These are phyloP conservation scores for Bimastos eiseni DNA, from an alignment of 2,888 invertebrate genomes.

Conservation along the genomic window DNA sequence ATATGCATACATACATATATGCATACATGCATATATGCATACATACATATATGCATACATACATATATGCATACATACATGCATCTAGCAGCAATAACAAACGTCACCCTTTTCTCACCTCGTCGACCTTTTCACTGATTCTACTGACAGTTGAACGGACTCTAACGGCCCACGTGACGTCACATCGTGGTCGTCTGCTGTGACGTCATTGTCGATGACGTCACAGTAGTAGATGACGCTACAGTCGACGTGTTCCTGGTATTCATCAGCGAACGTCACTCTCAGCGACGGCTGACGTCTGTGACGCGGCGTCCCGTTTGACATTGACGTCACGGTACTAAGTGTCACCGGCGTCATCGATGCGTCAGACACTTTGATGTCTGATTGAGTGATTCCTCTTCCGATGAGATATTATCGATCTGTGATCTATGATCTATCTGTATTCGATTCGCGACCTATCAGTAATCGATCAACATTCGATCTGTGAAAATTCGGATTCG, in stretches of 20 bases:
- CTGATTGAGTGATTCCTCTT: background rate
- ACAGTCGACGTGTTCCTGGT: background rate
- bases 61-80: background rate
- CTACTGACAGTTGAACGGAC: background rate
- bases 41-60: background rate
- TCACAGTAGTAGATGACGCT: slow-evolving; percentile 18
- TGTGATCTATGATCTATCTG: background rate
- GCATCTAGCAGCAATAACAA: background rate
- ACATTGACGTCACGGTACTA: background rate
- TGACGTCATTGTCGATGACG: slow-evolving; percentile 4
- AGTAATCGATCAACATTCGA: no score
- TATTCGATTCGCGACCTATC: no score
- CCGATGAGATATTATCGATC: no score
- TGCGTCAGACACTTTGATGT: background rate
- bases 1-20: background rate
- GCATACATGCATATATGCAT: background rate
- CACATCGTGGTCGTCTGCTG: background rate
- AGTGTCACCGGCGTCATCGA: slow-evolving; percentile 15
- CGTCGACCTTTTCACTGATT: background rate
- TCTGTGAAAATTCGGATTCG: no score
- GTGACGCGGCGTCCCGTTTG: slow-evolving; percentile 23
- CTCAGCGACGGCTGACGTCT: background rate
- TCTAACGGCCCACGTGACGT: background rate
- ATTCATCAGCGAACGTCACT: slow-evolving; percentile 19
- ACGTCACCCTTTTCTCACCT: background rate